Evolutionary conservation across 2,113 vertebrate genomes (phyloP).

Genomic region (Albula glossodonta): DNA sequence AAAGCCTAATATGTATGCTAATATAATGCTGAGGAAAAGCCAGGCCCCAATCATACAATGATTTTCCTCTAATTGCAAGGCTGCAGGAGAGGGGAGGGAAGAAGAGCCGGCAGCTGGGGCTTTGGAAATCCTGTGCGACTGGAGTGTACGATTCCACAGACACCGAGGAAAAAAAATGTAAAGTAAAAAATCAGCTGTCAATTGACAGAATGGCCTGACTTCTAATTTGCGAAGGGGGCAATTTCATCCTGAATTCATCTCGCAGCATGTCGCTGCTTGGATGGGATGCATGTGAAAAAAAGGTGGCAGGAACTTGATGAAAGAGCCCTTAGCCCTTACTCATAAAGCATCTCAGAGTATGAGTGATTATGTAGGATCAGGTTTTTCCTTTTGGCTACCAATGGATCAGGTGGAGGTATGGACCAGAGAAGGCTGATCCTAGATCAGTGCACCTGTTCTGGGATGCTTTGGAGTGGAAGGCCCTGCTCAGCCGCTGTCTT

Average conservation of each 20-base stretch:
- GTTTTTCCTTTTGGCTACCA: too few species aligned
- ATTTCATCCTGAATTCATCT: not conserved
- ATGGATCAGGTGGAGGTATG: too few species aligned
- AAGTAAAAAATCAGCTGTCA: slow-evolving; percentile 38
- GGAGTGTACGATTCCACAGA: slow-evolving; percentile 35
- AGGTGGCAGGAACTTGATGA: not conserved
- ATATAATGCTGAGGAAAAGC: slow-evolving; percentile 51
- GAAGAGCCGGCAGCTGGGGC: slow-evolving; percentile 17
- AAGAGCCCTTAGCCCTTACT: not conserved
- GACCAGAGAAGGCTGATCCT: too few species aligned
- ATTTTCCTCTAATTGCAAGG: slow-evolving; percentile 36
- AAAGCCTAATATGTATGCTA: slow-evolving; percentile 30
- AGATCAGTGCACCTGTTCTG: too few species aligned
- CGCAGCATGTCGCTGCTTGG: not conserved
- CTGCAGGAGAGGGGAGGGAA: not conserved
- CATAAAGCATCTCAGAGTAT: too few species aligned
- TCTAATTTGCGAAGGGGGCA: slow-evolving; percentile 10
- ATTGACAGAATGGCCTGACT: slow-evolving; percentile 36
- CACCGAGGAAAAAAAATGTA: slow-evolving; percentile 8
- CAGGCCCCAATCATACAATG: slow-evolving; percentile 33
- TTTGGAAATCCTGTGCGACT: slow-evolving; percentile 22
- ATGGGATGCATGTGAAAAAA: not conserved
- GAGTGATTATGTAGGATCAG: too few species aligned
- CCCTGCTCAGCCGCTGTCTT: not conserved
- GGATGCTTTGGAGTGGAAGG: too few species aligned